These are phyloP conservation scores for Octomys mimax DNA, from an alignment of 2,797 vertebrate species.

Conservation along the genomic window DNA sequence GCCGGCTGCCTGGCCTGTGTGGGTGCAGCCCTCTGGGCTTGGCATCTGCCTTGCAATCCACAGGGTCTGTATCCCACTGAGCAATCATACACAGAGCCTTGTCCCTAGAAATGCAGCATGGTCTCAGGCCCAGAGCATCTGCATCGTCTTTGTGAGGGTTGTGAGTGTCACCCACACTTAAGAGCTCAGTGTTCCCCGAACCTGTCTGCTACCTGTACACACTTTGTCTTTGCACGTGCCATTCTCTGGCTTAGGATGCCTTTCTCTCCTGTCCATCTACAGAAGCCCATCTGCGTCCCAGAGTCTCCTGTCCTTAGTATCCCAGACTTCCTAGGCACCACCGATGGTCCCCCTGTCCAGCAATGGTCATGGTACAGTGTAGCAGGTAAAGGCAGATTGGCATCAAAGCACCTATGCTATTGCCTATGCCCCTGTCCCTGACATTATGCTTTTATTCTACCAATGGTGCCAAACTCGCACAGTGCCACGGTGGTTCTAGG, in stretches of 20 bases:
- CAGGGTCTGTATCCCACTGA: not conserved
- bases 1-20: not conserved
- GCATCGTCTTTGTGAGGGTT: not conserved
- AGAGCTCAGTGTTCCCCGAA: not conserved
- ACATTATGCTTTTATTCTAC: not conserved
- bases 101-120: not conserved
- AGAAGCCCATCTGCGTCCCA: not conserved
- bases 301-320: not conserved
- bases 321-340: not conserved
- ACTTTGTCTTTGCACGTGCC: not conserved
- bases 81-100: not conserved
- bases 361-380: fast-evolving
- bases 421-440: not conserved
- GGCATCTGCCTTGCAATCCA: not conserved
- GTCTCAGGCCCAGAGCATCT: not conserved
- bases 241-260: not conserved
- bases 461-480: too few species aligned
- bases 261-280: not conserved
- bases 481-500: not conserved
- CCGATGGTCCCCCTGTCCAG: not conserved
- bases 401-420: not conserved
- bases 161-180: not conserved
- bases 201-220: fast-evolving
- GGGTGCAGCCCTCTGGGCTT: not conserved
- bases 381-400: too few species aligned